Conservation (phyloP, 1,140 invertebrate genomes). For the Listronotus oregonensis region DNA sequence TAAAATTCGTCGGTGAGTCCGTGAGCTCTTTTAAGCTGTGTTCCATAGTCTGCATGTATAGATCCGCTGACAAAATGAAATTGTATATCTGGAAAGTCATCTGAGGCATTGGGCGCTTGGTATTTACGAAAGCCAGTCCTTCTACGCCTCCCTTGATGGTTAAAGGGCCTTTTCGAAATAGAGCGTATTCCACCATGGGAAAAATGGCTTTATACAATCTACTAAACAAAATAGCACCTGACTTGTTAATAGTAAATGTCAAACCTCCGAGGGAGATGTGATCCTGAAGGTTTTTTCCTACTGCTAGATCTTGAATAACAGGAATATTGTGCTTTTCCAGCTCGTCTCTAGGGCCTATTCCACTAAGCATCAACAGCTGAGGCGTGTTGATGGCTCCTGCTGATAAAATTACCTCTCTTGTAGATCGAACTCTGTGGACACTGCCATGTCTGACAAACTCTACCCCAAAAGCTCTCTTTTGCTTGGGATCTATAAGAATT, state of each 20-base stretch:
- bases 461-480: conserved; percentile 82
- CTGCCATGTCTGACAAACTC: conserved; percentile 79
- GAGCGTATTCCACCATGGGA: conserved; percentile 74
- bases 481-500: conserved; percentile 79
- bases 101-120: conserved; percentile 80
- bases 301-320: conserved; percentile 72
- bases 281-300: conserved; percentile 87
- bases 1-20: conserved; percentile 77
- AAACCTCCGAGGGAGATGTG: conserved; percentile 83
- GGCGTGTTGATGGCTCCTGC: conserved; percentile 89
- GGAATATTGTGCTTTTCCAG: conserved; percentile 72
- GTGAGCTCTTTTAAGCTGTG: conserved; percentile 81
- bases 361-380: conserved; percentile 90
- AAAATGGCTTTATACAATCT: conserved; percentile 77
- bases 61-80: conserved; percentile 90
- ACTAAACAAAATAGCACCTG: conserved; percentile 78
- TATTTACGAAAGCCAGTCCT: conserved; percentile 87
- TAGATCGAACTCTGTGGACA: conserved; percentile 71
- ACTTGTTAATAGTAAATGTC: conserved; percentile 76
- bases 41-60: conserved; percentile 85
- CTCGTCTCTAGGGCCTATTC: conserved; percentile 82
- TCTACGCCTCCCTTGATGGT: conserved; percentile 91
- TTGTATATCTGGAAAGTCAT: conserved; percentile 91
- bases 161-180: conserved; percentile 80
- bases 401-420: conserved; percentile 72